A percentile compares a stretch with the other conserved stretches of the same genome.
Evolutionary conservation across 2,113 vertebrate species (phyloP).

Genomic region (Neolamprologus variostigma): DNA sequence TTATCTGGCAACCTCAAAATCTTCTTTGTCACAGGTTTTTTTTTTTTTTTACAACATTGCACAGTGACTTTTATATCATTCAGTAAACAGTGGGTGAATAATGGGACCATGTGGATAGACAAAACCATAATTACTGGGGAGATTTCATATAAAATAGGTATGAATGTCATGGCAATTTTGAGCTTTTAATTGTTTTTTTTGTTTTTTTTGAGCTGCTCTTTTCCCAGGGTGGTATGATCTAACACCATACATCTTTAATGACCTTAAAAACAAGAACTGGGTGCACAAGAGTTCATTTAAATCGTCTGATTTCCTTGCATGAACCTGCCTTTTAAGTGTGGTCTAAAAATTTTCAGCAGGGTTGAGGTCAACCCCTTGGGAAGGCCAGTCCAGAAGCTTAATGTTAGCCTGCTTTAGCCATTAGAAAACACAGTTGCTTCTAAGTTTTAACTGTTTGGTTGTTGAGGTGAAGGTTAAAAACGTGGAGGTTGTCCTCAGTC

Average conservation of each 20-base stretch:
- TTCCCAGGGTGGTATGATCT: background rate
- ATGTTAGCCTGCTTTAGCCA: background rate
- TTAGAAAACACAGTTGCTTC: background rate
- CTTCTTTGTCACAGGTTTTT: background rate
- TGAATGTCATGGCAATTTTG: background rate
- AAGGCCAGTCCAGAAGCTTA: background rate
- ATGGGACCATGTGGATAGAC: background rate
- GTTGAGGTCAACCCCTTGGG: background rate
- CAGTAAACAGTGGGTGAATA: background rate
- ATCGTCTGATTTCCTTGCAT: background rate
- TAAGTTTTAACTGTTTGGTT: background rate
- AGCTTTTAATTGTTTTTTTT: background rate
- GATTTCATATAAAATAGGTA: background rate
- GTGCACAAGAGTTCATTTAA: background rate
- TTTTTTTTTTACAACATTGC: background rate
- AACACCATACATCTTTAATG: background rate
- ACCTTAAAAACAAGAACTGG: background rate
- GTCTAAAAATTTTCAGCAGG: rapidly evolving
- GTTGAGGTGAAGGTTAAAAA: background rate
- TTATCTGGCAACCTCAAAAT: background rate
- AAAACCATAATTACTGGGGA: background rate
- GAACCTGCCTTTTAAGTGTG: background rate
- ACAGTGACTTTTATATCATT: conserved; percentile 9
- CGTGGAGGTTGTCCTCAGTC: background rate
- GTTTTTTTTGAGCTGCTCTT: background rate